A percentile compares a stretch with the other conserved stretches of the same genome.
These are phyloP conservation scores for Arrhamphus sclerolepis DNA, from an alignment of 2,797 vertebrate genomes.

Conservation along the genomic window DNA sequence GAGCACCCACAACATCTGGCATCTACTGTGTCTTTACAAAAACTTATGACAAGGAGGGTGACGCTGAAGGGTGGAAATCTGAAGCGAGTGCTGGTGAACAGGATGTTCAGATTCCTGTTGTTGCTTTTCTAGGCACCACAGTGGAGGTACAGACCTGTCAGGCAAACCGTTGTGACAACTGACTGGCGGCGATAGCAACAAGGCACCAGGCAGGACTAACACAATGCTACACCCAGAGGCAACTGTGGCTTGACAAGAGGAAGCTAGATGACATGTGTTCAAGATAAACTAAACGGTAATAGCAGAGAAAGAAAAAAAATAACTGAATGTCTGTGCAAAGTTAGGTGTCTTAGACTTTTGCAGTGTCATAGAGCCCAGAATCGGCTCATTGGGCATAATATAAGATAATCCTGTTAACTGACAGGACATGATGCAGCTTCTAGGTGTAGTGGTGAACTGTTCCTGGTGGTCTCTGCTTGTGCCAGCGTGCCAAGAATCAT, in stretches of 20 bases:
- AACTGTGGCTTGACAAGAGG: constrained; percentile 45
- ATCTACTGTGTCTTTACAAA: not conserved
- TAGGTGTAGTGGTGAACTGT: no score
- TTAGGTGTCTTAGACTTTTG: no score
- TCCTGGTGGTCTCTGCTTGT: no score
- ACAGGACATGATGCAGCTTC: no score
- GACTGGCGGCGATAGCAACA: constrained; percentile 66
- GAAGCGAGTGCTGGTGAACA: constrained; percentile 14
- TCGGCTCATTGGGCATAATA: no score
- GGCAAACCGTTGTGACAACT: constrained; percentile 59
- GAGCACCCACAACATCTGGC: not conserved
- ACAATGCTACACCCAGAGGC: constrained; percentile 33
- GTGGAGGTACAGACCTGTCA: constrained; percentile 51
- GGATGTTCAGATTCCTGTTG: constrained; percentile 37
- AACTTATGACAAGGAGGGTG: constrained; percentile 1
- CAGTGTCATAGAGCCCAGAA: no score
- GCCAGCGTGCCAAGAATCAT: no score
- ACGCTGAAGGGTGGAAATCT: constrained; percentile 10
- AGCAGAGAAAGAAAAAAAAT: not conserved
- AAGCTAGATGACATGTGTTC: constrained; percentile 45
- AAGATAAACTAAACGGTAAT: constrained; percentile 41
- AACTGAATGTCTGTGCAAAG: constrained; percentile 1
- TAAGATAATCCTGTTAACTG: no score
- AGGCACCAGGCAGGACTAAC: constrained; percentile 43
- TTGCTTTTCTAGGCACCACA: constrained; percentile 31